Percentiles rank a stretch among this genome's conserved stretches.
These are phyloP conservation scores for Himalopsyche kuldschensis DNA, from an alignment of 2,888 invertebrate species.

Conservation along the genomic window DNA sequence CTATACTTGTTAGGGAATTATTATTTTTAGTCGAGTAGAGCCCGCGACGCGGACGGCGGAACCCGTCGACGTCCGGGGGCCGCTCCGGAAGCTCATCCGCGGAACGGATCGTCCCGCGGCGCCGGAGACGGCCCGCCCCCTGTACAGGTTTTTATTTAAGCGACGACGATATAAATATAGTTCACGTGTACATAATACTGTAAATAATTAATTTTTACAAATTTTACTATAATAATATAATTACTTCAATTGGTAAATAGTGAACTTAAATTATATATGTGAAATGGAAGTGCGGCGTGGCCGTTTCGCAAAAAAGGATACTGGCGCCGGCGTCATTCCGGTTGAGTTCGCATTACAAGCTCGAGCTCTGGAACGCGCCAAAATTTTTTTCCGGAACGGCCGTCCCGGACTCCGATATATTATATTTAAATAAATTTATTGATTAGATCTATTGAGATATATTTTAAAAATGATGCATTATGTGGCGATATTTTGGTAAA, in stretches of 20 bases:
- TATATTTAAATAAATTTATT: slow-evolving; percentile 46
- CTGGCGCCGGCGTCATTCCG: slow-evolving; percentile 37
- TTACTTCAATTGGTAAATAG: slow-evolving; percentile 35
- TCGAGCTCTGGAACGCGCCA: slow-evolving; percentile 35
- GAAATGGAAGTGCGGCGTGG: background rate
- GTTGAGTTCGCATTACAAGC: background rate
- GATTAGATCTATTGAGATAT: slow-evolving; percentile 36
- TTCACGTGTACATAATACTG: slow-evolving; percentile 33
- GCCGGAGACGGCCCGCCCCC: background rate
- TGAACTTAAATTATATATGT: slow-evolving; percentile 34
- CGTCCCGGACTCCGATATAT: slow-evolving; percentile 46
- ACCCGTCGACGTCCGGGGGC: slow-evolving; percentile 9
- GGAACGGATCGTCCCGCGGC: background rate
- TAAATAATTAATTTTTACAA: slow-evolving; percentile 39
- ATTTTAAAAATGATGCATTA: slow-evolving; percentile 37
- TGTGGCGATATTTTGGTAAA: slow-evolving; percentile 39
- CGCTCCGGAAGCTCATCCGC: slow-evolving; percentile 27
- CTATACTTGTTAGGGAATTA: slow-evolving; percentile 40
- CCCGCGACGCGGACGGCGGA: background rate
- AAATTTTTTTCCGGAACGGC: slow-evolving; percentile 55
- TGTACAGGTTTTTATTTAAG: slow-evolving; percentile 18
- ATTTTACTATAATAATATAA: slow-evolving; percentile 35
- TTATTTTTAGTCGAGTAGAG: slow-evolving; percentile 25
- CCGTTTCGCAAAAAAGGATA: slow-evolving; percentile 35
- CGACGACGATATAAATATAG: slow-evolving; percentile 31